These are phyloP conservation scores for Brachypalpus laphriformis DNA, from an alignment of 2,888 invertebrate species.

Conservation along the genomic window DNA sequence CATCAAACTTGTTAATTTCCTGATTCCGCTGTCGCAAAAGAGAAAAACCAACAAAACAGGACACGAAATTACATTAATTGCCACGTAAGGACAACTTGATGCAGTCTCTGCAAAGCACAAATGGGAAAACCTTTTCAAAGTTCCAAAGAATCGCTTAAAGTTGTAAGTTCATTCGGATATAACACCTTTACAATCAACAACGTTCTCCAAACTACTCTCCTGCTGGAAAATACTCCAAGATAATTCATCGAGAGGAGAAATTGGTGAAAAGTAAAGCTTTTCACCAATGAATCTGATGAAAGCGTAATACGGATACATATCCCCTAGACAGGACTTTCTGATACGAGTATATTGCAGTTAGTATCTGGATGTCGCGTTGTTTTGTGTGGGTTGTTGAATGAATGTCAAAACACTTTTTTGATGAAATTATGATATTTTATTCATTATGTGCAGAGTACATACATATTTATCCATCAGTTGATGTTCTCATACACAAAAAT, in stretches of 20 bases:
- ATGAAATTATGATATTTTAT: too few relatives aligned
- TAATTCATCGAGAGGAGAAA: neutral
- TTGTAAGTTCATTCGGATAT: neutral
- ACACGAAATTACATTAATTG: neutral
- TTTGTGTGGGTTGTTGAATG: too few relatives aligned
- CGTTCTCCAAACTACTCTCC: neutral
- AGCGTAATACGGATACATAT: neutral
- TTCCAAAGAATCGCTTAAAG: neutral
- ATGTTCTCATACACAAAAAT: too few relatives aligned
- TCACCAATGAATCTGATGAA: neutral
- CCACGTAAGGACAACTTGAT: neutral
- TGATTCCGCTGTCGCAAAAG: neutral
- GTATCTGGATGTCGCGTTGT: too few relatives aligned
- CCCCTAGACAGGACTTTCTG: neutral
- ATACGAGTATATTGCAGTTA: neutral
- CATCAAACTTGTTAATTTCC: constrained; percentile 18
- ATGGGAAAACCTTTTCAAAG: neutral
- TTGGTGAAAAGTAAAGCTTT: neutral
- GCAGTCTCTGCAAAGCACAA: neutral
- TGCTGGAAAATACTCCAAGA: neutral
- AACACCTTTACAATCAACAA: neutral
- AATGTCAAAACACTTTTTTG: too few relatives aligned
- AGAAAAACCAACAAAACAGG: neutral
- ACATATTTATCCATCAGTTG: too few relatives aligned
- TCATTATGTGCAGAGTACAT: too few relatives aligned